Evolutionary conservation across 1,140 invertebrate genomes (phyloP), one percentile per base, ranked within the genome.

Genomic region (Drosophila nikananu): DNA sequence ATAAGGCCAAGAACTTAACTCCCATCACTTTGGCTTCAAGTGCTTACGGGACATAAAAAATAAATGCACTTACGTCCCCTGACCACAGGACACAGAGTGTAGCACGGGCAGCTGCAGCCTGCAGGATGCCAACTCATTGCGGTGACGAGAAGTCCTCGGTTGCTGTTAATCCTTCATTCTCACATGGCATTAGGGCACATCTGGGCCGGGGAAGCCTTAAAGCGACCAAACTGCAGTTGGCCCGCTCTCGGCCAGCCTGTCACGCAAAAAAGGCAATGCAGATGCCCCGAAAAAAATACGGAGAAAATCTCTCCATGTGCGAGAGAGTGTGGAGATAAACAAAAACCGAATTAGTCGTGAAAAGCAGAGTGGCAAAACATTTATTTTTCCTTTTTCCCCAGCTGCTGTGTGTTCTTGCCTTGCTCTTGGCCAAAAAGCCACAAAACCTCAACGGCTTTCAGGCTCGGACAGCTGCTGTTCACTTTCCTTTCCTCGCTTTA

Each of bases 351-450:
- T 89, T 90, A 90, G 84, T 90, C 86, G 74, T 72, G 52, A 84
- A 87, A 80, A 81, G 77, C 84, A 89, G 87, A 89, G 86, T 90
- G 86, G 70, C 81, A 89, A 89, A 90, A 89, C 76, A 89, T 90
- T 89, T 79, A 49, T 80, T 75, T 74, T 80, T 68, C 46, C 21
- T 60, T 76, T 51, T 75, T 42, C 19, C 19, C 21, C 44, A 42
- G 63, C 63, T 66, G 62, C 35, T 73, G 51, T 59, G 51, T 59
- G 70, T 72, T 64, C 54, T 51, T 65, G 39, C 41, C 41, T 42
- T 60, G 44, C 68, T 61, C 35, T 61, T 68, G 75, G 48, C 49
- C 62, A 65, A 68, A 83, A 78, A 83, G 77, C 86, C 84, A 78
- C 77, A 84, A 84, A 75, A 78, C 81, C 76, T 83, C 80, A 81